Evolutionary conservation across 2,888 invertebrate genomes (phyloP).

Genomic region (Anthrax anthrax): DNA sequence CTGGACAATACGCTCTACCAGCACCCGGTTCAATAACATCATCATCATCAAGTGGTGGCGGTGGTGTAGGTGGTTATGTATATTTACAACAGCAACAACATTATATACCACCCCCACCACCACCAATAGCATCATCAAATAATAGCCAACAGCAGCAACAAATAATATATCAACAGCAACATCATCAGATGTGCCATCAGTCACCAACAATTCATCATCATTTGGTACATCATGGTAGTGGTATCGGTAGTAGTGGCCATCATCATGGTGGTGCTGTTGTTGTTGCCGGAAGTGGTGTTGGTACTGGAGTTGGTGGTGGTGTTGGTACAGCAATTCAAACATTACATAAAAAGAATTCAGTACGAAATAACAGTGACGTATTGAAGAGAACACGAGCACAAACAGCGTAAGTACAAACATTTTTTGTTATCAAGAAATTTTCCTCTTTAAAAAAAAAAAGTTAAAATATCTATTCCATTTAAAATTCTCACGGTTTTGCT

Average conservation of each 20-base stretch:
- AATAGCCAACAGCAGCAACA: no score
- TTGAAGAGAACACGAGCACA: constrained; percentile 51
- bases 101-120: constrained; percentile 16
- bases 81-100: constrained; percentile 31
- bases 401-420: constrained; percentile 46
- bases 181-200: constrained; percentile 30
- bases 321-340: constrained; percentile 30
- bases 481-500: no score
- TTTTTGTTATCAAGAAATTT: no score
- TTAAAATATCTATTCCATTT: no score
- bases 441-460: constrained; percentile 3
- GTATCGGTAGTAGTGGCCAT: constrained; percentile 27
- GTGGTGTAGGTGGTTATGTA: constrained; percentile 25
- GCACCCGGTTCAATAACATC: constrained; percentile 20
- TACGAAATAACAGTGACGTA: constrained; percentile 47
- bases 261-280: constrained; percentile 31
- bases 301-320: constrained; percentile 20
- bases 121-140: constrained; percentile 16
- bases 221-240: constrained; percentile 26
- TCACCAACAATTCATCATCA: constrained; percentile 24
- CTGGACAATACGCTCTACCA: constrained; percentile 26
- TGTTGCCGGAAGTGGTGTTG: constrained; percentile 30
- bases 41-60: constrained; percentile 15
- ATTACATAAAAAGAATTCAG: constrained; percentile 48
- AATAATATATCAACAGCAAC: constrained; percentile 11